phyloP scores from a whole-genome alignment of 2,797 vertebrate genomes.

The Sebastes ruberrimus region DNA sequence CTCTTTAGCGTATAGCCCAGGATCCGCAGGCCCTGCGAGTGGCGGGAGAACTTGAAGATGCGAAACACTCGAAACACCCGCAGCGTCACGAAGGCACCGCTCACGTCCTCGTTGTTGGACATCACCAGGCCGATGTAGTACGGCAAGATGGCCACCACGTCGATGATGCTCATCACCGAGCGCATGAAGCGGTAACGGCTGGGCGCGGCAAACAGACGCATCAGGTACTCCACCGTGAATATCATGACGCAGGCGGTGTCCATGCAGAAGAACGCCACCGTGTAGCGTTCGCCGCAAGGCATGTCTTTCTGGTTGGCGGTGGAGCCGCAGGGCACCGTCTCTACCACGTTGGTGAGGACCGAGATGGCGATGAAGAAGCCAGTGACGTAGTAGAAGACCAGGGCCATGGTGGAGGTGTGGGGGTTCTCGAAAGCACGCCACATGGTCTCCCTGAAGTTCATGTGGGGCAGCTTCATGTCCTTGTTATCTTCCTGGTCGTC shows the following conservation, averaged over 20 bases:
- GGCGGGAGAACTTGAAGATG: constrained; percentile 99
- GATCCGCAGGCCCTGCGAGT: constrained; percentile 97
- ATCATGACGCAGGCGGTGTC: constrained; percentile 99
- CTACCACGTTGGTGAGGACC: constrained; percentile 97
- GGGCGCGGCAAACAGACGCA: constrained; percentile 94
- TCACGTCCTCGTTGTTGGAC: constrained; percentile 98
- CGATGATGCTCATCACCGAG: constrained; percentile 99
- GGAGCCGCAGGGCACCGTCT: constrained; percentile 94
- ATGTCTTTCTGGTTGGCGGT: constrained; percentile 91
- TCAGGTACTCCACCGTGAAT: constrained; percentile 97
- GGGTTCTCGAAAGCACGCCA: constrained; percentile 99
- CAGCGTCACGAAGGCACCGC: constrained; percentile 95
- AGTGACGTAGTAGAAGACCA: constrained; percentile 99
- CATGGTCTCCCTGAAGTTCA: constrained; percentile 95
- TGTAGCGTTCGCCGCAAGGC: constrained; percentile 94
- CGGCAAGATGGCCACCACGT: constrained; percentile 97
- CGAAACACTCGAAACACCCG: constrained; percentile 97
- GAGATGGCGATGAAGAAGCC: constrained; percentile 99
- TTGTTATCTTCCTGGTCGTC: constrained; percentile 97
- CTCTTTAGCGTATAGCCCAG: constrained; percentile 98
- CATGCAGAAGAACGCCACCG: constrained; percentile 97
- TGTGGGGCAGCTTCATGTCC: constrained; percentile 90
- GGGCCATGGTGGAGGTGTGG: constrained; percentile 98
- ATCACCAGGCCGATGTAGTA: constrained; percentile 98
- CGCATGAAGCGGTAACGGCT: constrained; percentile 97